phyloP scores from a whole-genome alignment of 2,113 vertebrate genomes.

The Astur gentilis region DNA sequence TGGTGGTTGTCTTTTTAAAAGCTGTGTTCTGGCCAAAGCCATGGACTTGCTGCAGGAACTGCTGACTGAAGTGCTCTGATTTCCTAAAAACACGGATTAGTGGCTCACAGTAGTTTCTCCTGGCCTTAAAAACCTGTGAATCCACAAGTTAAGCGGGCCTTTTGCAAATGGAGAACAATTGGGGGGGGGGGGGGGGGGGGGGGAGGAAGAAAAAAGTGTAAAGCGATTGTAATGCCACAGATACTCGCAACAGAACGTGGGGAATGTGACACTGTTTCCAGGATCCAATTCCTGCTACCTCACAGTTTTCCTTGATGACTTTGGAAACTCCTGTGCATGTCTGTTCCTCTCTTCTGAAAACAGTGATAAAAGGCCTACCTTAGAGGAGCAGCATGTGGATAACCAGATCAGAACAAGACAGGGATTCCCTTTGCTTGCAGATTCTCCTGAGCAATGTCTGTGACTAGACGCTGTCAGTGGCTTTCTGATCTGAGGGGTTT shows the following conservation, averaged over 20 bases:
- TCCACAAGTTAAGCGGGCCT: background rate
- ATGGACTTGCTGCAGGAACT: background rate
- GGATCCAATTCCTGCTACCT: background rate
- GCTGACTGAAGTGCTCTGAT: background rate
- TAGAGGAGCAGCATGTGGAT: background rate
- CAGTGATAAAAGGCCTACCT: background rate
- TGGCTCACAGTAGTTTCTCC: background rate
- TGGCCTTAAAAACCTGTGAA: background rate
- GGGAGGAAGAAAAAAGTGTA: background rate
- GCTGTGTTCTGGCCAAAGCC: background rate
- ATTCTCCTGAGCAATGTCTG: background rate
- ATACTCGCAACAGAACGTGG: background rate
- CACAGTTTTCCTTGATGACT: background rate
- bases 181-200: rapidly evolving
- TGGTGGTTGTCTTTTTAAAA: background rate
- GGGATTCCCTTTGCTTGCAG: background rate
- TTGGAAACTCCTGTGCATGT: background rate
- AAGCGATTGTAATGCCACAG: background rate
- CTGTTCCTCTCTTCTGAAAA: background rate
- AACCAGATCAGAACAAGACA: background rate
- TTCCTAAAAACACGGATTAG: background rate
- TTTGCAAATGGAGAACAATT: background rate
- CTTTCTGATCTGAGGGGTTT: background rate
- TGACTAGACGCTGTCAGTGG: background rate
- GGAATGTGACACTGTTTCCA: background rate